These are phyloP conservation scores for Brachyalestes nurse DNA, from an alignment of 2,797 vertebrate genomes.

Conservation along the genomic window DNA sequence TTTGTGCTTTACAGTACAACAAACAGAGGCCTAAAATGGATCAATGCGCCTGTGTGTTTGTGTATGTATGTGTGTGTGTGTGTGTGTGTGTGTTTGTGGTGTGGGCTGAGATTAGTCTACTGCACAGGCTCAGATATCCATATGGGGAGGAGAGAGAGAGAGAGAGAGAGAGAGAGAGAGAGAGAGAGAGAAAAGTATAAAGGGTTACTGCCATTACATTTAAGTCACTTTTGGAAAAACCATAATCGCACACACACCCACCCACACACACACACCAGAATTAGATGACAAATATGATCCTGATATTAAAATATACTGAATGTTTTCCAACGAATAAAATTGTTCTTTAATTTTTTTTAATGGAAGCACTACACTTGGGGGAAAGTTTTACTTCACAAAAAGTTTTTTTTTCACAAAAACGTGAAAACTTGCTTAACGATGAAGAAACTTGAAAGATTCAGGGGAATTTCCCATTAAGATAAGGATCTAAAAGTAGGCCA, in stretches of 20 bases:
- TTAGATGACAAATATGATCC: too few relatives aligned
- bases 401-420: too few relatives aligned
- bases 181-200: neutral
- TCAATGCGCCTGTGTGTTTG: conserved; percentile 5
- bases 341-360: too few relatives aligned
- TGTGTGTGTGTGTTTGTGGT: neutral
- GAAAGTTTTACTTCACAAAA: neutral
- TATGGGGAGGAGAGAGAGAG: conserved; percentile 4
- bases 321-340: too few relatives aligned
- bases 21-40: conserved; percentile 27
- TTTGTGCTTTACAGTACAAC: conserved; percentile 16
- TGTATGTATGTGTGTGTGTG: neutral
- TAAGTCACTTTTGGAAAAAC: conserved; percentile 28
- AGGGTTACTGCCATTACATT: neutral
- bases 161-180: neutral
- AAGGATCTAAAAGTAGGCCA: too few relatives aligned
- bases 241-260: neutral
- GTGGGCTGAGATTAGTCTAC: conserved; percentile 38
- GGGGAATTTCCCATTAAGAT: too few relatives aligned
- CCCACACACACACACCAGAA: neutral
- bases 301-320: too few relatives aligned
- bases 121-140: conserved; percentile 23
- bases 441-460: too few relatives aligned
- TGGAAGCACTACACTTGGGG: too few relatives aligned
- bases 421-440: too few relatives aligned